A percentile compares a stretch with the other conserved stretches of the same genome.
Evolutionary conservation across 2,113 vertebrate genomes (phyloP).

Genomic region (Grus americana): DNA sequence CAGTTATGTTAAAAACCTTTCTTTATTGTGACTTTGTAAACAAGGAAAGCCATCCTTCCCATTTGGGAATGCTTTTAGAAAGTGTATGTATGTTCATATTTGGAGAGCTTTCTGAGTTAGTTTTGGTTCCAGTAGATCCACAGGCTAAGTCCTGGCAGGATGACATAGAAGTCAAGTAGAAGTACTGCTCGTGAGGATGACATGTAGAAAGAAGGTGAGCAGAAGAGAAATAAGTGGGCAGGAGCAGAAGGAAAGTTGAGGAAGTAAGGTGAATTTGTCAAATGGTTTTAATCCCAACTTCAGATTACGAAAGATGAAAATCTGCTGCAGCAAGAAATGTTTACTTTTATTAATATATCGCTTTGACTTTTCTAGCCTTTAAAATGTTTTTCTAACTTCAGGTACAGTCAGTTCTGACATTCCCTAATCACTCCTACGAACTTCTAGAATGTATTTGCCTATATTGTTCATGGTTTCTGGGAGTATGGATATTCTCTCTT

Average conservation of each 20-base stretch:
- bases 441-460: not conserved
- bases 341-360: not conserved
- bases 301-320: not conserved
- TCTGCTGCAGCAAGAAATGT: not conserved
- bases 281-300: not conserved
- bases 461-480: not conserved
- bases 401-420: not conserved
- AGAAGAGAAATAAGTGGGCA: not conserved
- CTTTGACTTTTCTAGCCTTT: not conserved
- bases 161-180: not conserved
- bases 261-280: not conserved
- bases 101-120: not conserved
- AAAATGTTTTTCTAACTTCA: not conserved
- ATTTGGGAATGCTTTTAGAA: not conserved
- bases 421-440: not conserved
- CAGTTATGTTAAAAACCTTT: not conserved
- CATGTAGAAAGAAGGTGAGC: not conserved
- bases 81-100: not conserved
- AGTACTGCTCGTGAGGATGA: not conserved
- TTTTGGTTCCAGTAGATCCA: not conserved
- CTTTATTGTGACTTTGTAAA: not conserved
- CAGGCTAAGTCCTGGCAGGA: not conserved
- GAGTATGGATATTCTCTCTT: not conserved
- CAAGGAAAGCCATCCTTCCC: not conserved
- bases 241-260: not conserved